phyloP scores from a whole-genome alignment of 1,140 invertebrate species.

The Xylocopa sonorina region DNA sequence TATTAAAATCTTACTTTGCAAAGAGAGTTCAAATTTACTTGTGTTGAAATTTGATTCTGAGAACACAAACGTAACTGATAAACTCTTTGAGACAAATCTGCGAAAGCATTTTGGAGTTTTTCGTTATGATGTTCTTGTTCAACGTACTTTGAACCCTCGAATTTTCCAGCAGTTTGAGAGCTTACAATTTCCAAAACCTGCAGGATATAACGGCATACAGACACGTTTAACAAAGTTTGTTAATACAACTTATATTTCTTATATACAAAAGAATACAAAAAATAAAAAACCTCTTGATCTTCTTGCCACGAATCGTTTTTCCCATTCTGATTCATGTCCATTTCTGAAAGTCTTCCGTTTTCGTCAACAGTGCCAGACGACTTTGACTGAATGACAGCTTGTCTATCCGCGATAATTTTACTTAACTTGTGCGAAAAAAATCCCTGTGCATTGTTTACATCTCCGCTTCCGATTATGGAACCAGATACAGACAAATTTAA shows the following conservation, averaged over 20 bases:
- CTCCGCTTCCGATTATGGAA: constrained; percentile 47
- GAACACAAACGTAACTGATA: constrained; percentile 85
- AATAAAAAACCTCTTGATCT: constrained; percentile 81
- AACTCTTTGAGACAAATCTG: constrained; percentile 85
- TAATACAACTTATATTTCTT: not conserved
- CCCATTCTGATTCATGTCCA: constrained; percentile 73
- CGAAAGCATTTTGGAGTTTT: constrained; percentile 75
- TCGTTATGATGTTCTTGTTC: constrained; percentile 59
- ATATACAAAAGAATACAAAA: constrained; percentile 29
- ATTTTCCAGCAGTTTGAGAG: constrained; percentile 45
- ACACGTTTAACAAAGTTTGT: constrained; percentile 15
- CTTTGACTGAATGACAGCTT: constrained; percentile 63
- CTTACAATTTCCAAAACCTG: constrained; percentile 73
- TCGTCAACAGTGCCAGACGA: constrained; percentile 60
- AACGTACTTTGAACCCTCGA: constrained; percentile 50
- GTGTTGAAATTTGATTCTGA: constrained; percentile 79
- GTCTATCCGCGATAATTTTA: constrained; percentile 76
- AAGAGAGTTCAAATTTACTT: constrained; percentile 38
- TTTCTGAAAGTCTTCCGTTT: constrained; percentile 64
- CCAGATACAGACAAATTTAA: constrained; percentile 51
- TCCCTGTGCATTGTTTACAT: constrained; percentile 53
- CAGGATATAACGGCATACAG: constrained; percentile 21
- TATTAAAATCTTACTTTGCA: constrained; percentile 61
- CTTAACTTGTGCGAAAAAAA: constrained; percentile 74
- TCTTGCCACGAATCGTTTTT: constrained; percentile 80